A percentile compares a stretch with the other conserved stretches of the same genome.
These are phyloP conservation scores for Misgurnus anguillicaudatus DNA, from an alignment of 2,113 vertebrate genomes.

Conservation along the genomic window DNA sequence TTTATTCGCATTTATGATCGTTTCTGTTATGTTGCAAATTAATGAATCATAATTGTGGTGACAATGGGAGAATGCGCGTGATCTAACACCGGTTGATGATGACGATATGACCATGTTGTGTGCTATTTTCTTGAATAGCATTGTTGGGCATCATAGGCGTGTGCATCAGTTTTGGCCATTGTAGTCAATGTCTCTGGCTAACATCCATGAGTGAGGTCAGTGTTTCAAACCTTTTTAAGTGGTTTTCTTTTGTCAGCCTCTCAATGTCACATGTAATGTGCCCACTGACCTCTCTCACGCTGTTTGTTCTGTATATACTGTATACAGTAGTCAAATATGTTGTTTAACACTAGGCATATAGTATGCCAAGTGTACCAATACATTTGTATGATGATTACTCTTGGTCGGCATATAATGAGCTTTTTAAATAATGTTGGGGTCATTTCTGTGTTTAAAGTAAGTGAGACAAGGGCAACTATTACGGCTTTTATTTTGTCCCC, in stretches of 20 bases:
- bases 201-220: conserved; percentile 1
- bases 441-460: too few species aligned
- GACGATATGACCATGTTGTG: not conserved
- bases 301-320: not conserved
- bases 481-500: too few species aligned
- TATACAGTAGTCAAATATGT: not conserved
- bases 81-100: not conserved
- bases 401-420: too few species aligned
- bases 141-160: not conserved
- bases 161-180: not conserved
- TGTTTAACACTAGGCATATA: too few species aligned
- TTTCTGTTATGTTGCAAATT: not conserved
- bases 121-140: not conserved
- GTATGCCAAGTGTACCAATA: too few species aligned
- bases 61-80: not conserved
- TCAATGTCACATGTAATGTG: not conserved
- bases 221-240: not conserved
- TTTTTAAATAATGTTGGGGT: too few species aligned
- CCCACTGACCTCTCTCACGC: not conserved
- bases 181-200: not conserved
- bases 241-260: not conserved
- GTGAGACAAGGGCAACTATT: too few species aligned
- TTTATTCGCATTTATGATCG: not conserved
- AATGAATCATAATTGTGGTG: not conserved
- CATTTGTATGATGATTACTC: too few species aligned